Evolutionary conservation across 2,888 invertebrate species (phyloP), one percentile per base, ranked within the genome.

Genomic region (Scaptomyza flava): DNA sequence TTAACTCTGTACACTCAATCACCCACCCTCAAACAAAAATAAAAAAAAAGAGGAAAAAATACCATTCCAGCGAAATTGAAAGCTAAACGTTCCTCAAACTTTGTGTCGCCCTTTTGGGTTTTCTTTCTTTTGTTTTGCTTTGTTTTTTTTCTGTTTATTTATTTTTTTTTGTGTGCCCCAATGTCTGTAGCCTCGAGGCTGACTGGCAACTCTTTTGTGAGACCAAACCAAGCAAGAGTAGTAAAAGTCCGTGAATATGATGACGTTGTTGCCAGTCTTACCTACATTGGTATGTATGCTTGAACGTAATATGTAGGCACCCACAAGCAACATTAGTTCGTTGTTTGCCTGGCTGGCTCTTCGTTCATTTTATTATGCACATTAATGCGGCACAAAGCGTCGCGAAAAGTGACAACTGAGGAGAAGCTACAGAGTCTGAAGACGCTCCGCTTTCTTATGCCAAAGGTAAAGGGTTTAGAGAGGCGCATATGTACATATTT

Each of bases 341-440:
- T 53, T 3, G 30, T 30, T 30, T 30, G 30, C 6, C 63, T 69
- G 69, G 57, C 63, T 45, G 46, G 17, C 31, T 31, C 14, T 33
- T 41, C 77, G 77, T 68, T 68, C 77, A 77, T 77, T 81, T 77
- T 65, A 75, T 75, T 75, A 72, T 79, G 83, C 80, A 74, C 81
- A 82, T 81, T 81, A 85, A 81, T 85, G 81, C 74, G 74, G 70
- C 73, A 81, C 68, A 85, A 82, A 81, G 85, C 85, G 73, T 70
- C 82, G 82, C 79, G 79, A 77, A 81, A 71, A 71, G 77, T 68
- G 86, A 76, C 84, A 84, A 68, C 77, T 56, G 48, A 48, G 58
- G 47, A 66, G 42, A 34, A 8, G 7, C 27, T 33, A 33, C 12
- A 14, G 17, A 14, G 33, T 36, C 67, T 47, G 42, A 51, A 58